phyloP scores from a whole-genome alignment of 2,797 vertebrate species.

The Staurois parvus region DNA sequence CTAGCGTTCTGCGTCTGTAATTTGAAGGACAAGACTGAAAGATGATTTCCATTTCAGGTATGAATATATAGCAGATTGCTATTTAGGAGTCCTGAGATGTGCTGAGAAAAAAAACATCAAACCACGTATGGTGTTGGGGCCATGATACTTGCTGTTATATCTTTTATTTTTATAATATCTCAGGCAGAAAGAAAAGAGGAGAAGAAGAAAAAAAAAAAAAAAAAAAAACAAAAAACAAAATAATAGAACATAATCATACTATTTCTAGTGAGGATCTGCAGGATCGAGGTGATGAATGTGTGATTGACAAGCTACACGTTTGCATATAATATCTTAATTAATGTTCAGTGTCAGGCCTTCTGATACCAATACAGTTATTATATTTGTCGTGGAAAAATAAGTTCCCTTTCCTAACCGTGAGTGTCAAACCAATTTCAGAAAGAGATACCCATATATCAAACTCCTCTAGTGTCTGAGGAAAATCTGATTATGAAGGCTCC shows the following conservation, averaged over 20 bases:
- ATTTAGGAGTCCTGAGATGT: slow-evolving; percentile 46
- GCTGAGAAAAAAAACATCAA: slow-evolving; percentile 18
- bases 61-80: slow-evolving; percentile 53
- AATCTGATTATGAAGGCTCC: slow-evolving; percentile 80
- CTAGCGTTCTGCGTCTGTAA: slow-evolving; percentile 9
- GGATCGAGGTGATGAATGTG: slow-evolving; percentile 46
- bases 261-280: slow-evolving; percentile 49
- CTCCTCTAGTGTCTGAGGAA: slow-evolving; percentile 75
- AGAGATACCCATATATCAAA: slow-evolving; percentile 79
- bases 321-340: slow-evolving; percentile 68
- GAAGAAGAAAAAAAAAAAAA: no score
- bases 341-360: slow-evolving; percentile 69
- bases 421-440: slow-evolving; percentile 86
- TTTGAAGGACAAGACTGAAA: slow-evolving; percentile 42
- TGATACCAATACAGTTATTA: slow-evolving; percentile 78
- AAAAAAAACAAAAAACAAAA: no score
- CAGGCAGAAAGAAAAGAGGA: slow-evolving; percentile 64
- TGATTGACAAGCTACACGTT: slow-evolving; percentile 66
- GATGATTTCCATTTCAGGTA: slow-evolving; percentile 49
- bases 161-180: slow-evolving; percentile 61
- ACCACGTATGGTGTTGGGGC: slow-evolving; percentile 27
- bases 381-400: slow-evolving; percentile 78
- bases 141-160: slow-evolving; percentile 50
- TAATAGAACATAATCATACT: slow-evolving; percentile 55
- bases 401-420: slow-evolving; percentile 73